Base-by-base conservation (phyloP, 2,888 invertebrate genomes). In the Cremastinae sp. region DNA sequence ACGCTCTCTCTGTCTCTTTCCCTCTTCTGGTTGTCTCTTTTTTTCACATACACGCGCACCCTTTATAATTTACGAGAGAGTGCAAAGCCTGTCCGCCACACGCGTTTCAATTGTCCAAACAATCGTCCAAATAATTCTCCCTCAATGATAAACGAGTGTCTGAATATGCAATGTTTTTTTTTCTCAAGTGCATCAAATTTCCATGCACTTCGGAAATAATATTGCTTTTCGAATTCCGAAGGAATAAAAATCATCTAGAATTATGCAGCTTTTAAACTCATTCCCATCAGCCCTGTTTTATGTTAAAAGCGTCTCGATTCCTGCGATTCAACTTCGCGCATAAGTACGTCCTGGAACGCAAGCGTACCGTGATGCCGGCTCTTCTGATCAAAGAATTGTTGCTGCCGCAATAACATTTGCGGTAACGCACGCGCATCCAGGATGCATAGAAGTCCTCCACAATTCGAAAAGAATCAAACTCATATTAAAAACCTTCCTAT, bases 61-160 rank as follows among this genome's bases (percentile, higher is more conserved):
- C 69, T 64, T 59, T 66, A 55, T 71, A 71, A 75, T 75, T 75
- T 71, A 75, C 51, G 71, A 71, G 53, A 75, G 65, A 71, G 28
- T 41, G 45, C 39, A 37, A 39, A 53, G 22, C 22, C 51, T 43
- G 65, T 49, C 49, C 49, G 9, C 2, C 47, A 37, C 55, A 14
- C 20, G 71, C 47, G n/a, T 35, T 61, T 43, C 55, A 45, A 75
- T 71, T 62, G 12, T 62, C 51, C 41, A 18, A 10, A 51, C 41
- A 9, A 10, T 2, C 12, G 18, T 35, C 9, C 49, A 18, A 37
- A 28, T 28, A 8, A n/a, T 12, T 20, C 43, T 41, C n/a, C 8
- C 14, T 22, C 18, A 45, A 59, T 12, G 43, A 22, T 20, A n/a
- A 20, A 1, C 5, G 39, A 39, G 18, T n/a, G n/a, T 16, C 10